These are phyloP conservation scores for Agapornis roseicollis DNA, from an alignment of 2,113 vertebrate species.

Conservation along the genomic window DNA sequence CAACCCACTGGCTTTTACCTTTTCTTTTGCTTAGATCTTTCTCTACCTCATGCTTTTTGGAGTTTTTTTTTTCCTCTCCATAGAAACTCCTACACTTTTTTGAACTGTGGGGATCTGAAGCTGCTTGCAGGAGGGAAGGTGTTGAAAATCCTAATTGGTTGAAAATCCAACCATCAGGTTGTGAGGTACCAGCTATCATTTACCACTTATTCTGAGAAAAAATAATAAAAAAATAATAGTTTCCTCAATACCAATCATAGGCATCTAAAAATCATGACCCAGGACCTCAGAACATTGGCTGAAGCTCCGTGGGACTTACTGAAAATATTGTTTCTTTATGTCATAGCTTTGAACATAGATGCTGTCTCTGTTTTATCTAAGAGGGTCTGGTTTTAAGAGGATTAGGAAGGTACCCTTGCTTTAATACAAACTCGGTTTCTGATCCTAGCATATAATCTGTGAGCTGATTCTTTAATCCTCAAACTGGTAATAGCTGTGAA, in stretches of 20 bases:
- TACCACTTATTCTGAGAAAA: background rate
- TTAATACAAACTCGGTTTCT: background rate
- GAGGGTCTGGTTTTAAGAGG: background rate
- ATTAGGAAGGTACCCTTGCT: background rate
- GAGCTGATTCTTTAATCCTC: background rate
- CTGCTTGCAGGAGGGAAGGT: background rate
- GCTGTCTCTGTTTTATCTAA: background rate
- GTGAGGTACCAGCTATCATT: background rate
- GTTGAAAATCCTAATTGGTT: background rate
- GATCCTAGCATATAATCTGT: rapidly evolving
- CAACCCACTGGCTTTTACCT: background rate
- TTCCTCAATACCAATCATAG: background rate
- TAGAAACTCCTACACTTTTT: background rate
- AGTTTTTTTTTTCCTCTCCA: too few relatives aligned
- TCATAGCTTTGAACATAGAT: background rate
- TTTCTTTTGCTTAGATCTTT: background rate
- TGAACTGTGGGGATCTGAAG: background rate
- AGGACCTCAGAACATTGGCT: background rate
- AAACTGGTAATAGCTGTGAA: background rate
- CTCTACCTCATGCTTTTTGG: rapidly evolving
- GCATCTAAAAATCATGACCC: background rate
- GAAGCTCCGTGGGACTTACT: background rate
- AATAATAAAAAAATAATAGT: background rate
- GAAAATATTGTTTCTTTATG: background rate
- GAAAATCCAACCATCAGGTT: background rate